Conservation (phyloP, 2,113 vertebrate species). For the Colaptes auratus region DNA sequence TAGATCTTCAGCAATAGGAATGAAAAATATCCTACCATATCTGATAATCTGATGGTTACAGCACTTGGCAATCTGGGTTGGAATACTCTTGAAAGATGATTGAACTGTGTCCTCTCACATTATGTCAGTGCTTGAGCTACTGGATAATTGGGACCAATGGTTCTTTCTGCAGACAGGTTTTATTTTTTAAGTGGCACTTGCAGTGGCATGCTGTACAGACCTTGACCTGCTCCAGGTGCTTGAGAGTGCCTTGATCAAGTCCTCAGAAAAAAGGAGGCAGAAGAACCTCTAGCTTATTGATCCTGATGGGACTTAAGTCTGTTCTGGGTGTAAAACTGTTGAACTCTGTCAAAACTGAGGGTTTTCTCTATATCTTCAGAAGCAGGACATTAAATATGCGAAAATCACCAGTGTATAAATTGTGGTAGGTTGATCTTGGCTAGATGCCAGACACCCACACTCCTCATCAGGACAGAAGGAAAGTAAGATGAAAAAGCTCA, state of each 20-base stretch:
- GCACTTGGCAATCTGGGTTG: background rate
- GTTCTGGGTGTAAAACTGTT: background rate
- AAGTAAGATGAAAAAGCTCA: background rate
- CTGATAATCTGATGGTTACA: background rate
- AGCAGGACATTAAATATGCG: background rate
- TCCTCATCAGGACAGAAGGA: background rate
- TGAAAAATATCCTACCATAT: background rate
- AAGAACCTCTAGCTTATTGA: background rate
- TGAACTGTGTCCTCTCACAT: background rate
- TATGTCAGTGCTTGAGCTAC: background rate
- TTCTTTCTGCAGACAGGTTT: background rate
- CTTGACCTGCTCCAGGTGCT: background rate
- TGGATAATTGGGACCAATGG: background rate
- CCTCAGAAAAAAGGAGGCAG: background rate
- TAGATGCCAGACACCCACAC: background rate
- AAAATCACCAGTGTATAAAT: background rate
- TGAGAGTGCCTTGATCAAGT: background rate
- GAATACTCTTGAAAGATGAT: constrained; percentile 4
- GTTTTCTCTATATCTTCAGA: background rate
- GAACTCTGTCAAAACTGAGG: background rate
- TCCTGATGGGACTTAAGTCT: background rate
- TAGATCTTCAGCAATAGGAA: background rate
- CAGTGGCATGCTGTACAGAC: background rate
- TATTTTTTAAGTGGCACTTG: constrained; percentile 27
- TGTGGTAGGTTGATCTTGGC: background rate